A percentile compares a stretch with the other conserved stretches of the same genome.
Conservation (phyloP, 2,113 vertebrate genomes). For the Sphaerodactylus townsendi region DNA sequence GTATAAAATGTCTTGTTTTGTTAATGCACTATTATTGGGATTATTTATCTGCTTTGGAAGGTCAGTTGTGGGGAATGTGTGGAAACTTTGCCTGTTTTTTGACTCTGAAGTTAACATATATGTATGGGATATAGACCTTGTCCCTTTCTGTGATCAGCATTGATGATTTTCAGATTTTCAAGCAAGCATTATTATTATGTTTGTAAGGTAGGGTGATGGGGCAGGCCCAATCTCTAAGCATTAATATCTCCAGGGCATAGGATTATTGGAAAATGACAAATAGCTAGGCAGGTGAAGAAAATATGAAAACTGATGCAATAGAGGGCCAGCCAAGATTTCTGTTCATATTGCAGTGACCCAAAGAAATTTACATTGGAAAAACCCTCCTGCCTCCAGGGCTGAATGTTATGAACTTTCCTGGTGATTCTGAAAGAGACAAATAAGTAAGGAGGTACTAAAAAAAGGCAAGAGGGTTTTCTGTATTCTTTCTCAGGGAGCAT, state of each 20-base stretch:
- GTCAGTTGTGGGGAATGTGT: background rate
- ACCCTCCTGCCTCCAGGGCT: slow-evolving; percentile 62
- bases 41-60: slow-evolving; percentile 53
- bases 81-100: slow-evolving; percentile 56
- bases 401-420: slow-evolving; percentile 68
- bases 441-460: slow-evolving; percentile 26
- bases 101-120: slow-evolving; percentile 58
- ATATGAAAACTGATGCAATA: slow-evolving; percentile 71
- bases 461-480: slow-evolving; percentile 49
- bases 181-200: slow-evolving; percentile 60
- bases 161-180: slow-evolving; percentile 51
- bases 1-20: slow-evolving; percentile 59
- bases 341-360: slow-evolving; percentile 57
- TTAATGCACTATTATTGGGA: slow-evolving; percentile 29
- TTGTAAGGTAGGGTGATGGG: slow-evolving; percentile 31
- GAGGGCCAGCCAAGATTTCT: slow-evolving; percentile 60
- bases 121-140: slow-evolving; percentile 60
- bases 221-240: slow-evolving; percentile 57
- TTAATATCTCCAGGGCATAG: slow-evolving; percentile 77
- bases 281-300: slow-evolving; percentile 70
- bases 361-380: slow-evolving; percentile 74
- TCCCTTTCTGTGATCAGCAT: slow-evolving; percentile 56
- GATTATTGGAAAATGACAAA: slow-evolving; percentile 90
- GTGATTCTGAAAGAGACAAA: slow-evolving; percentile 58
- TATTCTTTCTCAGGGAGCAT: slow-evolving; percentile 27